A percentile compares a stretch with the other conserved stretches of the same genome.
Evolutionary conservation across 2,113 vertebrate genomes (phyloP).

Genomic region (Nematolebias whitei): DNA sequence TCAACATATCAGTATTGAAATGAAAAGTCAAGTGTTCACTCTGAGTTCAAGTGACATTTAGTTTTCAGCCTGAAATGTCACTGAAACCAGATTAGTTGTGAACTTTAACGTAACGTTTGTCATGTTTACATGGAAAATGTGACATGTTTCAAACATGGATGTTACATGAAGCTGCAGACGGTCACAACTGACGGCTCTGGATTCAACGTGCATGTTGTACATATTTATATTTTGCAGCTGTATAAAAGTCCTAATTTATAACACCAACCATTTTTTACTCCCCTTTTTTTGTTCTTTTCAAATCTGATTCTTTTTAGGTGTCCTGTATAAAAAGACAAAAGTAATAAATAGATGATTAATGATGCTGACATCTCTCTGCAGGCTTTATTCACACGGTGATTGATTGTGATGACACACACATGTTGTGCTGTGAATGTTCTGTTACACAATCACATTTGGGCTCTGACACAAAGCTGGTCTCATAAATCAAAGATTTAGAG

Average conservation of each 20-base stretch:
- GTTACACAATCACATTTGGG: constrained; percentile 27
- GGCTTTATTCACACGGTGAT: constrained; percentile 14
- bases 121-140: not conserved
- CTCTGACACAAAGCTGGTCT: constrained; percentile 29
- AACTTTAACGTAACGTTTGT: not conserved
- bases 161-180: constrained; percentile 19
- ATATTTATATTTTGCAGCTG: constrained; percentile 54
- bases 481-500: constrained; percentile 43
- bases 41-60: constrained; percentile 8
- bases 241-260: constrained; percentile 60
- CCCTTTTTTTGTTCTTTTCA: constrained; percentile 1
- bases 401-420: constrained; percentile 30
- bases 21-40: not conserved
- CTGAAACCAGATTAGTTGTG: not conserved
- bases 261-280: constrained; percentile 15
- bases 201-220: constrained; percentile 53
- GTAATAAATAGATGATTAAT: constrained; percentile 26
- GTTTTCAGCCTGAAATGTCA: not conserved
- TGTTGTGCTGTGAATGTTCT: constrained; percentile 33
- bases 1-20: constrained; percentile 9
- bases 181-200: constrained; percentile 36
- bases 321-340: constrained; percentile 24
- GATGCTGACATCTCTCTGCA: constrained; percentile 16
- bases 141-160: not conserved
- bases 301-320: constrained; percentile 28